Conservation (phyloP, 2,797 vertebrate species). For the Enteromius argenteus region DNA sequence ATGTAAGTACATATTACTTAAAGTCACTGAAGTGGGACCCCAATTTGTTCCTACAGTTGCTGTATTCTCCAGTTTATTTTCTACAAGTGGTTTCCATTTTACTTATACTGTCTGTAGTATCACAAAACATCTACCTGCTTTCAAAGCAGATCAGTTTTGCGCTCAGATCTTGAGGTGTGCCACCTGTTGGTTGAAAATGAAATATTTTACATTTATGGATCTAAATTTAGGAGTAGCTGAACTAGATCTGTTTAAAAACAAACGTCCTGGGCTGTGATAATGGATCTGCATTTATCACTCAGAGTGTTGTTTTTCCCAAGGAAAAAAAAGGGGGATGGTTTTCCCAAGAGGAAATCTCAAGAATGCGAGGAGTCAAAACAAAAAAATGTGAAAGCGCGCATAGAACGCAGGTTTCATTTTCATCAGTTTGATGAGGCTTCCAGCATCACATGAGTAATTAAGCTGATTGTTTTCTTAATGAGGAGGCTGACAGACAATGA, state of each 20-base stretch:
- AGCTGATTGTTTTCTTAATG: conserved; percentile 45
- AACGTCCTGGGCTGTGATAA: conserved; percentile 13
- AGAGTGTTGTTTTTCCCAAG: not conserved
- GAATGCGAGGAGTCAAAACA: conserved; percentile 23
- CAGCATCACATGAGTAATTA: conserved; percentile 48
- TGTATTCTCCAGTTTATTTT: not conserved
- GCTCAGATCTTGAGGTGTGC: conserved; percentile 73
- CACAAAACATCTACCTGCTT: not conserved
- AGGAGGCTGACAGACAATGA: conserved; percentile 54
- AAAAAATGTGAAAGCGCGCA: not conserved
- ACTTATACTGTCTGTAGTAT: not conserved
- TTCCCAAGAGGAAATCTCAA: conserved; percentile 39
- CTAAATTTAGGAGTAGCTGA: conserved; percentile 20
- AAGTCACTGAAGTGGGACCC: no score
- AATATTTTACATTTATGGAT: conserved; percentile 15
- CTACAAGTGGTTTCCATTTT: not conserved
- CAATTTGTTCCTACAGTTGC: not conserved
- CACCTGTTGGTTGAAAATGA: conserved; percentile 73
- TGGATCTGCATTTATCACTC: conserved; percentile 30
- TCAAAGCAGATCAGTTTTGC: not conserved
- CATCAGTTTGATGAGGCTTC: conserved; percentile 33
- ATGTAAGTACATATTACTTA: no score
- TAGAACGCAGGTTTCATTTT: conserved; percentile 11
- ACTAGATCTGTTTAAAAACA: conserved; percentile 16
- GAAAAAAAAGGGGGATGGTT: conserved; percentile 14